Evolutionary conservation across 2,888 invertebrate species (phyloP), one percentile per base, ranked within the genome.

Genomic region (Apodemia mormo): DNA sequence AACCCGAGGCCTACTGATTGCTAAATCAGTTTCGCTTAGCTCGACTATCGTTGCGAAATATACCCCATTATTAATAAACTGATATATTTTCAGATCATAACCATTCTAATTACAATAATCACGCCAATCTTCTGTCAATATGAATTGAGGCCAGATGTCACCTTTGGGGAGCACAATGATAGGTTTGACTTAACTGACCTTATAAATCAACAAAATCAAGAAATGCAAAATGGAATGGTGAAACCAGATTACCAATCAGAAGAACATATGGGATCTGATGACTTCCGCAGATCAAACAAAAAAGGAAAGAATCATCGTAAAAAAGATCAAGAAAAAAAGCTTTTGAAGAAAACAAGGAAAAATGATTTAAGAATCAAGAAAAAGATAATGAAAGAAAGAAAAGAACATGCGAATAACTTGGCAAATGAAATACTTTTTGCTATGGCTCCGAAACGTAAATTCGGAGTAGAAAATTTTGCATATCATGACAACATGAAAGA

Each of bases 171-270:
- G 0, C 65, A 77, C 1, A 90, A 88, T 71, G 86, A 89, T 49
- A 79, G 90, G 2, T 91, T 82, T 56, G 88, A 90, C 71, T 30
- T 91, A 0, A 70, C 78, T 0, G 70, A 77, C 2, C 73, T 91
- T 33, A 74, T 88, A 0, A 43, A 73, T 0, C 79, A 80, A 0
- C 82, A 82, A 49, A 65, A 43, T 10, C 33, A 22, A n/a, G n/a
- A 14, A 14, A n/a, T 43, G 40, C 12, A 40, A 1, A 1, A 14
- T 33, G 14, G 52, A 33, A 52, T 30, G n/a, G 14, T 52, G 2
- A 30, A n/a, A 7, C 40, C 72, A 10, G 76, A 76, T 45, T 56
- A 68, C 0, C 74, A 76, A 52, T 72, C 49, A 49, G 49, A 49
- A 49, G 49, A 49, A 49, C 49, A 49, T 49, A 49, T 49, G 49